Base-by-base conservation (phyloP, 2,113 vertebrate species). In the Jacana jacana region DNA sequence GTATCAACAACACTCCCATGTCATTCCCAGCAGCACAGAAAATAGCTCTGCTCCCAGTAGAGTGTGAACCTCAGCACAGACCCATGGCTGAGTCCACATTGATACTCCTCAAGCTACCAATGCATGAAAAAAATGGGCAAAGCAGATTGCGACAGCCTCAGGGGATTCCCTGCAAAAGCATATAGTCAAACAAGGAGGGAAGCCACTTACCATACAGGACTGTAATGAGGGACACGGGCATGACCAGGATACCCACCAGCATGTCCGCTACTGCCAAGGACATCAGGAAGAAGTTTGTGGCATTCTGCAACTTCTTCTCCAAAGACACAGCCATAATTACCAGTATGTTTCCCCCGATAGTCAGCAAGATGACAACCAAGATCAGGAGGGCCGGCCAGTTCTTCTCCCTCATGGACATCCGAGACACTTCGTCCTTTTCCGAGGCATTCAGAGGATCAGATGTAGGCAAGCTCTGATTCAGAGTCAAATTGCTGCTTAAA, bases 301-400 rank as follows among this genome's bases (percentile, higher is more conserved):
- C 99, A 44, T 99, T 99, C 94, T 99, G 99, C 86, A 99, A 98
- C 96, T 99, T 99, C 97, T 99, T 99, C 98, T 99, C 99, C 98
- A 99, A 93, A 31, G 99, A 99, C 81, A 99, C 99, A 4, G 99
- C 99, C 97, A 99, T 98, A 96, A 99, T 99, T 79, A 99, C 99
- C 71, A 99, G 92, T 93, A 99, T 99, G 95, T 99, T 99, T 12
- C 99, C 99, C 9, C 99, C 99, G 22, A 99, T 98, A 24, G 99
- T 99, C 97, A 99, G 95, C n/a, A 99, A 97, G 79, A 99, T 99
- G 97, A 99, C 98, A 81, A 99, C 92, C 22, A 99, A 96, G 85
- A 99, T 99, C 66, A 99, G 97, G 80, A 99, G 98, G 18, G 99
- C 99, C 1, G 99, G 99, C 99, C 99, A 99, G 97, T 99, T 99